These are phyloP conservation scores for Himalopsyche japonica DNA, from an alignment of 2,888 invertebrate species.

Conservation along the genomic window DNA sequence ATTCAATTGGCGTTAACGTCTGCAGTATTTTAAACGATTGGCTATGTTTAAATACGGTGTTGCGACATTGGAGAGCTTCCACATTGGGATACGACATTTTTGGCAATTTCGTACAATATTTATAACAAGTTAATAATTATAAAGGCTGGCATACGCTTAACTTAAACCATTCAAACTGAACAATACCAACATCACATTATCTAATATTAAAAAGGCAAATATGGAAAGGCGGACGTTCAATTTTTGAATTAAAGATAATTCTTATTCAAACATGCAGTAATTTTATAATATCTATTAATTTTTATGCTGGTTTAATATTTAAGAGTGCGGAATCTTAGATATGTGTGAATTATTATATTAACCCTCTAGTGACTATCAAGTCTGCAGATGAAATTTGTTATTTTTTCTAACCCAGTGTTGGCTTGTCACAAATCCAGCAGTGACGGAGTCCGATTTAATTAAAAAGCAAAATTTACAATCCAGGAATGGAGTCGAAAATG, in stretches of 20 bases:
- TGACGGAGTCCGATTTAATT: too few species aligned
- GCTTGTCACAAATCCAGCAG: too few species aligned
- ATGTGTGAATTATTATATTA: too few species aligned
- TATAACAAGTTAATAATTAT: constrained; percentile 17
- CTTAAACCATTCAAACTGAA: constrained; percentile 35
- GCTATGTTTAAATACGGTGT: not conserved
- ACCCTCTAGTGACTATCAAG: too few species aligned
- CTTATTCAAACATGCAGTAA: too few species aligned
- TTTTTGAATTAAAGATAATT: not conserved
- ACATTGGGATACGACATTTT: not conserved
- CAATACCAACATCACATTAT: not conserved
- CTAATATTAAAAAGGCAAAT: not conserved
- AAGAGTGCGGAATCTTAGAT: too few species aligned
- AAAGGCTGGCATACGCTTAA: constrained; percentile 28
- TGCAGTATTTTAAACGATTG: not conserved
- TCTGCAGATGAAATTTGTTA: too few species aligned
- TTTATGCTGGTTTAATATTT: too few species aligned
- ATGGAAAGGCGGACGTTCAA: not conserved
- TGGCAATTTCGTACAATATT: not conserved
- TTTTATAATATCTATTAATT: too few species aligned
- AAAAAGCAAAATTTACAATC: too few species aligned
- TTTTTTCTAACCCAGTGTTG: too few species aligned
- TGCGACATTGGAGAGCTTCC: not conserved
- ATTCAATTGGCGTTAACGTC: not conserved
- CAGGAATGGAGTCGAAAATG: too few species aligned